phyloP scores from a whole-genome alignment of 2,113 vertebrate genomes.

The Hippocampus zosterae region DNA sequence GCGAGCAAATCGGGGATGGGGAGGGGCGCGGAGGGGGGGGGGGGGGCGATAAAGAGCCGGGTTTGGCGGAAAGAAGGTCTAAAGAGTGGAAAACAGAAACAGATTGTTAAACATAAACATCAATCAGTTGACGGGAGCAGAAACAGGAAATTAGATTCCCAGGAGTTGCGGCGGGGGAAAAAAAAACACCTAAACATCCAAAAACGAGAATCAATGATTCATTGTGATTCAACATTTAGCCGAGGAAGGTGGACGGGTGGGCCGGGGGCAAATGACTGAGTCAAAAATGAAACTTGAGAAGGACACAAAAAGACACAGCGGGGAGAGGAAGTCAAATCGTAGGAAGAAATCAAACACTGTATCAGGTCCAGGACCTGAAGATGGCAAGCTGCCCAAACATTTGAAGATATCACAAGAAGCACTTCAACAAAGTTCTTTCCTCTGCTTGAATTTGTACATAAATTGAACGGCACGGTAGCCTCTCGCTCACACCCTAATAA shows the following conservation, averaged over 20 bases:
- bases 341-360: not conserved
- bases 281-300: slow-evolving; percentile 20
- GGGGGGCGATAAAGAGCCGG: slow-evolving; percentile 13
- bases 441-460: too few relatives aligned
- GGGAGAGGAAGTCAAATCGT: not conserved
- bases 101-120: slow-evolving; percentile 73
- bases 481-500: too few relatives aligned
- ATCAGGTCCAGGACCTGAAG: not conserved
- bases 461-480: too few relatives aligned
- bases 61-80: slow-evolving; percentile 32
- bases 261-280: slow-evolving; percentile 8
- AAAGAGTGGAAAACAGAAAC: slow-evolving; percentile 57
- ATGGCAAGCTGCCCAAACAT: not conserved
- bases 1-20: slow-evolving; percentile 4
- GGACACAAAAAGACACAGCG: slow-evolving; percentile 8
- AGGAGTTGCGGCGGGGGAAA: slow-evolving; percentile 48
- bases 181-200: slow-evolving; percentile 52
- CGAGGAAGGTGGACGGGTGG: slow-evolving; percentile 14
- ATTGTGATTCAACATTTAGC: slow-evolving; percentile 47
- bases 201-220: slow-evolving; percentile 60
- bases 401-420: not conserved
- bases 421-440: too few relatives aligned
- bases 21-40: not conserved
- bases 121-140: slow-evolving; percentile 67
- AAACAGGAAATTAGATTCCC: slow-evolving; percentile 72